phyloP scores from a whole-genome alignment of 2,797 vertebrate genomes.

The Hippopotamyrus pictus region DNA sequence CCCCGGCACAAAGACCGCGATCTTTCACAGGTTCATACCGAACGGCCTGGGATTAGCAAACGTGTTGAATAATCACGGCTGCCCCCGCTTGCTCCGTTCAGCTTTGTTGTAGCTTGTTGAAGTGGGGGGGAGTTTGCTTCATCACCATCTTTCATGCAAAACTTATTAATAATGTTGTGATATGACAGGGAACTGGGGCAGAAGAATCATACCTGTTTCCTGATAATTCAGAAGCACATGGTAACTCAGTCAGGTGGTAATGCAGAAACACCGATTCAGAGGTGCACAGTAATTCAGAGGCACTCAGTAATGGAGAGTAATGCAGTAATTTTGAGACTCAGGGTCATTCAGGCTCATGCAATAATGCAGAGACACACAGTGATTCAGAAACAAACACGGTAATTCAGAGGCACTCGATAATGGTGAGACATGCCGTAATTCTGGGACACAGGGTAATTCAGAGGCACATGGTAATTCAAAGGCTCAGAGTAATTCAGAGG shows the following conservation, averaged over 20 bases:
- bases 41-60: constrained; percentile 68
- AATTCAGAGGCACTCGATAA: background rate
- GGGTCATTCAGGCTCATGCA: background rate
- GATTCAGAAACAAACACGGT: too few relatives aligned
- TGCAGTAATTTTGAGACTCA: background rate
- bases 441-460: background rate
- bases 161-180: constrained; percentile 52
- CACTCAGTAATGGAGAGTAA: background rate
- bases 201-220: constrained; percentile 30
- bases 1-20: constrained; percentile 76
- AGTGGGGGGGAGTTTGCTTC: constrained; percentile 38
- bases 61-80: constrained; percentile 66
- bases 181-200: constrained; percentile 47
- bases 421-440: background rate
- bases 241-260: background rate
- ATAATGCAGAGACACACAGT: too few relatives aligned
- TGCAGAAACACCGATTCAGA: background rate
- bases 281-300: background rate
- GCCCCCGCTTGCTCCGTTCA: constrained; percentile 53
- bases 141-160: constrained; percentile 42
- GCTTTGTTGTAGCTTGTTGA: constrained; percentile 45
- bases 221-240: background rate
- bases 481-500: background rate
- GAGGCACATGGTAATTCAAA: too few relatives aligned
- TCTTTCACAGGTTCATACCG: constrained; percentile 73